Percentiles rank a stretch among this genome's conserved stretches.
These are phyloP conservation scores for Polypterus senegalus DNA, from an alignment of 2,113 vertebrate species.

Conservation along the genomic window DNA sequence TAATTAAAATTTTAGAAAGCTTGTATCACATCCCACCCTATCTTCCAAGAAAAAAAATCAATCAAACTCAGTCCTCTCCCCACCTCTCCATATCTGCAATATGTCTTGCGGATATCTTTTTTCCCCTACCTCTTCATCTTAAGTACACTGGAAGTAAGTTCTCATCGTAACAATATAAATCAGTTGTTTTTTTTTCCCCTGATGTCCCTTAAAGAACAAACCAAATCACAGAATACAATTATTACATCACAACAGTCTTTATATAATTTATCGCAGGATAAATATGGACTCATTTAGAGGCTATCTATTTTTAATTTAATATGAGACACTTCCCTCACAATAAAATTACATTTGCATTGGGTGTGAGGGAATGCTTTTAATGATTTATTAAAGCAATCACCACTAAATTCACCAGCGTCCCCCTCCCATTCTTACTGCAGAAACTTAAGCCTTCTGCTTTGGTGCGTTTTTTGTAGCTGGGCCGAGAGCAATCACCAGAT, in stretches of 20 bases:
- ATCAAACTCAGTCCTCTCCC: conserved; percentile 55
- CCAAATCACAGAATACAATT: conserved; percentile 80
- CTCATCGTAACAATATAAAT: conserved; percentile 84
- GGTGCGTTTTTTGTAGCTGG: conserved; percentile 13
- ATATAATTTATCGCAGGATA: conserved; percentile 64
- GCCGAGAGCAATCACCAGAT: conserved; percentile 35
- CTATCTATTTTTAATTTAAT: conserved; percentile 26
- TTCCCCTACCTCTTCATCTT: conserved; percentile 55
- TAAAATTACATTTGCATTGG: conserved; percentile 71
- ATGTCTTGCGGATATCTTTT: conserved; percentile 63
- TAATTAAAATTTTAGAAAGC: conserved; percentile 87
- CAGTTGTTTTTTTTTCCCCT: conserved; percentile 56
- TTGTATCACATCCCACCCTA: conserved; percentile 54
- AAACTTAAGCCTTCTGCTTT: conserved; percentile 4
- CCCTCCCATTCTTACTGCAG: conserved; percentile 3
- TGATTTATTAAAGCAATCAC: conserved; percentile 70
- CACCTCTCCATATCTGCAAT: conserved; percentile 53
- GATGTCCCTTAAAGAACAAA: conserved; percentile 66
- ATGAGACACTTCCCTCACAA: conserved; percentile 26
- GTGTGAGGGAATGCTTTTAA: conserved; percentile 59
- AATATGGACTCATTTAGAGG: conserved; percentile 47
- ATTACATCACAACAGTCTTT: conserved; percentile 58
- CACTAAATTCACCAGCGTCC: conserved; percentile 30
- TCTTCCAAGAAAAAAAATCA: conserved; percentile 40
- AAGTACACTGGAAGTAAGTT: conserved; percentile 70